Conservation (phyloP, 2,113 vertebrate genomes). For the Acrocephalus arundinaceus region DNA sequence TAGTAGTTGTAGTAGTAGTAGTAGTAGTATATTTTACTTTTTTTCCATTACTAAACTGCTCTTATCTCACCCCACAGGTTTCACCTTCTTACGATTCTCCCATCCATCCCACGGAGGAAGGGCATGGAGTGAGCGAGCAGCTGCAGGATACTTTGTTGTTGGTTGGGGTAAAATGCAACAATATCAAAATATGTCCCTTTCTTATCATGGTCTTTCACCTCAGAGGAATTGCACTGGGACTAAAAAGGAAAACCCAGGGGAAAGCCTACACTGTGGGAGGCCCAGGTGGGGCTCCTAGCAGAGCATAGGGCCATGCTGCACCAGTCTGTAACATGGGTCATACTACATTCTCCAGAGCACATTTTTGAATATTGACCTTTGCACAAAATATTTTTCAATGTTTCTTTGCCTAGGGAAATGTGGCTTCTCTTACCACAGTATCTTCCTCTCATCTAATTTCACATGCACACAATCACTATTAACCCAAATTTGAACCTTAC, state of each 20-base stretch:
- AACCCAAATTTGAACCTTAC: not conserved
- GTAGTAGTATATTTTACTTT: not conserved
- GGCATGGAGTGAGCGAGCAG: not conserved
- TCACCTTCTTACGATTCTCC: fast-evolving
- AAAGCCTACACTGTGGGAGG: not conserved
- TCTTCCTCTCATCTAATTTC: not conserved
- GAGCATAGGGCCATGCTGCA: not conserved
- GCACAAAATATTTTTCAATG: not conserved
- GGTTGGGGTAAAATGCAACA: not conserved
- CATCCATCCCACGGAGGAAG: not conserved
- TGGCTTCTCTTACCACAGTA: not conserved
- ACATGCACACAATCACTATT: not conserved
- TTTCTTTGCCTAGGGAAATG: not conserved
- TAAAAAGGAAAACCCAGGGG: not conserved
- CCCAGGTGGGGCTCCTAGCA: not conserved
- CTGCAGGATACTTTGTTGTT: not conserved
- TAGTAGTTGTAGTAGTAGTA: not conserved
- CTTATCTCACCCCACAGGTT: not conserved
- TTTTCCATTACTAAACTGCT: not conserved
- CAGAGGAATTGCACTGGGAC: not conserved
- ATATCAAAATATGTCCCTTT: not conserved
- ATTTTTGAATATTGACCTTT: not conserved
- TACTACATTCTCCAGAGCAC: not conserved
- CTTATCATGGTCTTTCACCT: not conserved
- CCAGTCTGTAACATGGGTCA: no score